phyloP scores from a whole-genome alignment of 2,888 invertebrate genomes.

The Cantharis rufa region DNA sequence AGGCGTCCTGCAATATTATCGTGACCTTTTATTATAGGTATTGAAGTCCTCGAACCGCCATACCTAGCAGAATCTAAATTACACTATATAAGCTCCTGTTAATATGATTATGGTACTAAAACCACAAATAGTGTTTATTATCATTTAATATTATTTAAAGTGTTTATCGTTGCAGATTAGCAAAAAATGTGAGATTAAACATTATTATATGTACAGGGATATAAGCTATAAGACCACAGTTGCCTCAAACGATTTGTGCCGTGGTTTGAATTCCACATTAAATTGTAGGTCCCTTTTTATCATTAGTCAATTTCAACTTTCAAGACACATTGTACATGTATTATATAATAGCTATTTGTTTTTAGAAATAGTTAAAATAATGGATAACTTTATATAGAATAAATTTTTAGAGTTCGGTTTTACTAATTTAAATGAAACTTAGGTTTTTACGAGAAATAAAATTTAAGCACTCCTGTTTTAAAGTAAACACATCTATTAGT shows the following conservation, averaged over 20 bases:
- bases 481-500: conserved; percentile 16
- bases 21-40: conserved; percentile 10
- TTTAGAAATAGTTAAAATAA: neutral
- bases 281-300: no score
- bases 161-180: neutral
- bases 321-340: no score
- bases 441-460: conserved; percentile 14
- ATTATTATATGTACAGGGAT: neutral
- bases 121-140: neutral
- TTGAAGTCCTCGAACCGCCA: neutral
- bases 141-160: neutral
- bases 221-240: no score
- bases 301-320: no score
- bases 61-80: neutral
- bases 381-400: neutral
- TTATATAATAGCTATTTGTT: no score
- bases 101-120: neutral
- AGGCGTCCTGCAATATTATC: conserved; percentile 10
- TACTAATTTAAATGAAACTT: conserved; percentile 11
- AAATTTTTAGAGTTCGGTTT: neutral
- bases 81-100: neutral
- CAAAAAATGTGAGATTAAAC: neutral
- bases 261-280: no score
- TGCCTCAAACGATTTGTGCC: no score
- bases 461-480: conserved; percentile 14